phyloP scores from a whole-genome alignment of 1,140 invertebrate species.

The Zaprionus ghesquierei region DNA sequence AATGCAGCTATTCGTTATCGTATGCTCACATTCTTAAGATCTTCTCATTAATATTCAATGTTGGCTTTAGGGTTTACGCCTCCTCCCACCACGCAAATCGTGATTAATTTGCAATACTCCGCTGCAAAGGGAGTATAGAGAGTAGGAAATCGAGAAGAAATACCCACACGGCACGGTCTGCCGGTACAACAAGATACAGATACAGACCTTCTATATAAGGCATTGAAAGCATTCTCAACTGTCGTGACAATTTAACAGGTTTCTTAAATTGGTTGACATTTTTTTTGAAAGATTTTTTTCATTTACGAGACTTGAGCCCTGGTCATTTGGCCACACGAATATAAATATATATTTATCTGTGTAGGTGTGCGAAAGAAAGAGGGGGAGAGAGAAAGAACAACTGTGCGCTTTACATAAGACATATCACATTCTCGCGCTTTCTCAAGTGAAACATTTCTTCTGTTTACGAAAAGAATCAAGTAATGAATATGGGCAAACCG shows the following conservation, averaged over 20 bases:
- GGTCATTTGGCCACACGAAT: neutral
- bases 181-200: neutral
- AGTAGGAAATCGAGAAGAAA: neutral
- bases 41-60: neutral
- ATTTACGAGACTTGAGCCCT: constrained; percentile 17
- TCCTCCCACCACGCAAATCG: neutral
- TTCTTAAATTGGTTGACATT: constrained; percentile 15
- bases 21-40: neutral
- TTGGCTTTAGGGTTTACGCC: neutral
- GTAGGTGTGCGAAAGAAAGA: neutral
- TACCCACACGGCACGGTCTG: neutral
- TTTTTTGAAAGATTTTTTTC: constrained; percentile 15
- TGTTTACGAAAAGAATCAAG: neutral
- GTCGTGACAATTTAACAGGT: constrained; percentile 32
- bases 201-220: constrained; percentile 27
- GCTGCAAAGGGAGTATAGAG: neutral
- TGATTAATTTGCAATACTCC: neutral
- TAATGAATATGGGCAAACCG: neutral
- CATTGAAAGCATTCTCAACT: neutral
- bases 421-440: constrained; percentile 1
- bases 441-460: constrained; percentile 9
- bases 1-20: neutral
- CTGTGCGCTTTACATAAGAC: neutral
- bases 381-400: neutral
- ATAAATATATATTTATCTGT: neutral